Evolutionary conservation across 2,888 invertebrate genomes (phyloP), one percentile per base, ranked within the genome.

Genomic region (Crematogaster levior): DNA sequence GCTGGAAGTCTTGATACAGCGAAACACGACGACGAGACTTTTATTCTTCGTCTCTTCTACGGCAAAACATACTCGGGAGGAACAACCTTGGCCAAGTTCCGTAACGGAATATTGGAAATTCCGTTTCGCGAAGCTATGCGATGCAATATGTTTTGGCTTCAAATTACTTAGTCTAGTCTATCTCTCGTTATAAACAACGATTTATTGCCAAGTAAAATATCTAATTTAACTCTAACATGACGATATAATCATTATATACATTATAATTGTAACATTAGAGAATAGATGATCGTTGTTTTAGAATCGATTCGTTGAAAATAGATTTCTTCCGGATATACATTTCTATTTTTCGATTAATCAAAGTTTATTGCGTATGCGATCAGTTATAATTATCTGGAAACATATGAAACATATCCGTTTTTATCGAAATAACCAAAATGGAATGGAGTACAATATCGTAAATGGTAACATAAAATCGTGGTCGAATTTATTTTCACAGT

Each of bases 61-160:
- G 56, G 34, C 70, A 79, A 79, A 79, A 79, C 68, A 77, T 56
- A 77, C 70, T 51, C 34, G 27, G 66, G 77, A 79, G 77, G 53
- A 79, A 56, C 70, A 79, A 79, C 77, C 77, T 79, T 79, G 77
- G 77, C 77, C 77, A 79, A 79, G 77, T 79, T 79, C 53, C 34
- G 56, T 37, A 51, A 70, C 56, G 77, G 70, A 70, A 79, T 79
- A 79, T 79, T 79, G 77, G 77, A 79, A 68, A 79, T 79, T 77
- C 65, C 51, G 53, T 43, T 66, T 56, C 53, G 3, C 40, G 56
- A 58, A 40, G 68, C 77, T 68, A 43, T 63, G 51, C 43, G 51
- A 75, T 79, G 66, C 21, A 30, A 21, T 24, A 43, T 46, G 68
- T 70, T 79, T 79, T 46, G 43, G 43, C 43, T 68, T 68, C 12